Base-by-base conservation (phyloP, 1,140 invertebrate genomes). In the Onthophagus taurus region DNA sequence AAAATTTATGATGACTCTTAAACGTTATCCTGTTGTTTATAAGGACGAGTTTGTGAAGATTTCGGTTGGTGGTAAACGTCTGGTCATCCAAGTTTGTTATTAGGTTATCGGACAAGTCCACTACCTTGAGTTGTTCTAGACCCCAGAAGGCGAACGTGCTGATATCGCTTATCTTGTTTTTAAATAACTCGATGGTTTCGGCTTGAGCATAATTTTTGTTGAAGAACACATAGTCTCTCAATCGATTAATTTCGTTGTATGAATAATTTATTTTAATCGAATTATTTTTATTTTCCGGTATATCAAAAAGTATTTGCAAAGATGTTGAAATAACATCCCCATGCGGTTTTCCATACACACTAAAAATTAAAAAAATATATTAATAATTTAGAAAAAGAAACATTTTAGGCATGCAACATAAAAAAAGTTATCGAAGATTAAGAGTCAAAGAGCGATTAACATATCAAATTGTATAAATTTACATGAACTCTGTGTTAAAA, bases 71-170 rank as follows among this genome's bases (percentile, higher is more conserved):
- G 5, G 59, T 51, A 49, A 83, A 81, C 0, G 72, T 75, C 3
- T 70, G 68, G 0, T 71, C 67, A n/a, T 75, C 60, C 2, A 83
- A 53, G 0, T 53, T 63, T 9, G 58, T 63, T 5, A 84, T 72
- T 1, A 67, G 62, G 54, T 85, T 85, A 33, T 64, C 57, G 3
- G 78, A 78, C 12, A 84, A 54, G 52, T 84, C 78, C n/a, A 85
- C 62, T 44, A 76, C 74, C 14, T 76, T 73, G 14, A 84, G 59
- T 47, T 78, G 76, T 30, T 67, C 66, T 2, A 83, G 60, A 6
- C 73, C 73, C 36, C 63, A 63, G 57, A 85, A 83, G 0, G 79
- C 76, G 13, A 69, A 62, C 6, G 45, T 23, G 16, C 50, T 45
- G 23, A 64, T 41, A 2, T 41, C 36, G 8, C 33, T 39, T 20